Evolutionary conservation across 1,140 invertebrate genomes (phyloP), one percentile per base, ranked within the genome.

Genomic region (Drosophila bocki): DNA sequence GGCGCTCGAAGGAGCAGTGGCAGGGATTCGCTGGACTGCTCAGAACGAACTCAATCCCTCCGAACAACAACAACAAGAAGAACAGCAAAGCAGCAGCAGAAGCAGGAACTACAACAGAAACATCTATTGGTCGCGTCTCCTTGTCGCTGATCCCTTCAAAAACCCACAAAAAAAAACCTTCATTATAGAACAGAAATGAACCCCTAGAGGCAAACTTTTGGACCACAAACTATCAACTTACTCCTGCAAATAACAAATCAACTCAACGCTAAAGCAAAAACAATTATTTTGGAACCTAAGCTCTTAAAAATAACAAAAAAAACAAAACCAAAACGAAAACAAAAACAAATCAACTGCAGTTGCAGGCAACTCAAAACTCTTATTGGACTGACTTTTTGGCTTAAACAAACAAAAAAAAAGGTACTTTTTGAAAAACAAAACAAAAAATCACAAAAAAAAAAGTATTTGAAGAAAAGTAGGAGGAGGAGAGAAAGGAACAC

Each of bases 301-400:
- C 62, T 68, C 48, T 64, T 65, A 71, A 54, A 70, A 71, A 56
- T 61, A 68, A 70, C 51, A 26, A 29, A 42, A 19, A 44, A 47
- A 47, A 15, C 19, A 67, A 65, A 76, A 44, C 50, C 39, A 75
- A 57, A 72, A 77, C 33, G 41, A 76, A 61, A 70, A 65, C 53
- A 59, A 39, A 86, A 80, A 87, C 83, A 82, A 88, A 88, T 88
- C 88, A 91, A 88, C 80, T 90, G 81, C 88, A 91, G 84, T 91
- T 91, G 87, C 87, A 91, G 87, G 87, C 87, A 91, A 91, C 84
- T 91, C 76, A 84, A 91, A 91, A 90, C 86, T 88, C 85, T 88
- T 90, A 90, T 90, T 90, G 85, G 85, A 90, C 85, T 90, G 85
- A 90, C 86, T 90, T 90, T 88, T 90, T 85, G 82, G 84, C 84